Evolutionary conservation across 2,113 vertebrate species (phyloP), one percentile per base, ranked within the genome.

Genomic region (Nycticorax nycticorax): DNA sequence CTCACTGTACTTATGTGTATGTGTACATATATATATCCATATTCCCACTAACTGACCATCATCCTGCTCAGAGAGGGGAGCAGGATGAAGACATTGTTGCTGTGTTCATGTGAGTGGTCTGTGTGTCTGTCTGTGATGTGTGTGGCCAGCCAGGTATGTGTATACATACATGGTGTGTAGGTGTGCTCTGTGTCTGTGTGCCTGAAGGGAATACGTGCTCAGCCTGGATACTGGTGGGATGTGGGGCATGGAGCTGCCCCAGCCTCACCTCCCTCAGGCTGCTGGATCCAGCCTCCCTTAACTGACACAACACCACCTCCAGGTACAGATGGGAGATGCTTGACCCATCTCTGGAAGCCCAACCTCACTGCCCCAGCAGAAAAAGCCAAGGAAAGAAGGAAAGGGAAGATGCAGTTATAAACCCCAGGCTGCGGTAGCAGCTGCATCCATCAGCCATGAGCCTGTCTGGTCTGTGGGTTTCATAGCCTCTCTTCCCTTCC

Each of bases 301-400:
- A 4, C 24, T 59, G 48, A 10, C 13, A 5, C 14, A 53, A 9
- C 72, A 66, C 28, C 22, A 50, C 12, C 32, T 68, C 84, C 24
- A 39, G 41, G 21, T 16, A 72, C 8, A 37, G 37, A 10, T 26
- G 22, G 28, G 72, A 68, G 28, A 33, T 39, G 2, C 13, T 55
- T 88, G 43, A 16, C 27, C 55, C 64, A 6, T 6, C 43, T 73
- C 57, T 64, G 10, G 17, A 35, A 83, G 84, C 16, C 67, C 47
- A n/a, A 1, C 4, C 1, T 48, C 57, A 60, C 39, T 59, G 20
- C 3, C 26, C 26, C 0, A 0, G 45, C 28, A 47, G 26, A 55
- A 87, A 57, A 77, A 19, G 4, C 7, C 33, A 69, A 23, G 9
- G 43, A 83, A 56, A 86, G 53, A 63, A 93, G 12, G 26, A 75